Evolutionary conservation across 2,797 vertebrate species (phyloP), one percentile per base, ranked within the genome.

Genomic region (Oreochromis mossambicus): DNA sequence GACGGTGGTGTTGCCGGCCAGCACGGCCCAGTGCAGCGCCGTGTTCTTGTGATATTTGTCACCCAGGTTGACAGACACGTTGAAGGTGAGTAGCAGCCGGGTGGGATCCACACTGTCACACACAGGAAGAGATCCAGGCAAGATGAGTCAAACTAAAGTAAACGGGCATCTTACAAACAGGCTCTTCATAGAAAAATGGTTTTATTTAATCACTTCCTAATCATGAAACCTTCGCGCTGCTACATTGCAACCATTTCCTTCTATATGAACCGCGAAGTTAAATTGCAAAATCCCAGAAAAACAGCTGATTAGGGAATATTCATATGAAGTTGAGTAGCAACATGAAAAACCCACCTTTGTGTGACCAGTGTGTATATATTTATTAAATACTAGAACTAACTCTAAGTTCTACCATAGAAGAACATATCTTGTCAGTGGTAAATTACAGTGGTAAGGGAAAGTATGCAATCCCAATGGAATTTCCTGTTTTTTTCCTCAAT

Each of bases 41-140:
- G 99, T 99, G 95, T 99, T 99, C 96, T 99, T 99, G 95, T 99
- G 99, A 91, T 99, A 99, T 91, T 99, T 99, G 97, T 99, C 99
- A 43, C 99, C 99, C 91, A 99, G 97, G 94, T 99, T 99, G 90
- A 99, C 97, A 0, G 98, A 99, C 92, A 99, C 99, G 84, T 99
- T 99, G 95, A 99, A 99, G 11, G 99, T 99, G 94, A 99, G 97
- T 41, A 99, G 96, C 87, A 99, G 97, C 87, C 99, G 96, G 7
- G 98, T 99, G 76, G 98, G 98, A 93, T 99, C 98, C 96, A 99
- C 98, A 89, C 98, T 99, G 92, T 56, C 88, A 29, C 15, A 81
- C 5, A 61, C 5, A 66, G n/a, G 17, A 15, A 66, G 6, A 29
- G 46, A 38, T 52, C 15, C 48, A 48, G 55, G 76, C 48, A 78